Evolutionary conservation across 37 sponge, comb jelly and placozoan species (phyloP), one percentile per base, ranked within the genome.

Genomic region (Halisarca cf. caerulea): DNA sequence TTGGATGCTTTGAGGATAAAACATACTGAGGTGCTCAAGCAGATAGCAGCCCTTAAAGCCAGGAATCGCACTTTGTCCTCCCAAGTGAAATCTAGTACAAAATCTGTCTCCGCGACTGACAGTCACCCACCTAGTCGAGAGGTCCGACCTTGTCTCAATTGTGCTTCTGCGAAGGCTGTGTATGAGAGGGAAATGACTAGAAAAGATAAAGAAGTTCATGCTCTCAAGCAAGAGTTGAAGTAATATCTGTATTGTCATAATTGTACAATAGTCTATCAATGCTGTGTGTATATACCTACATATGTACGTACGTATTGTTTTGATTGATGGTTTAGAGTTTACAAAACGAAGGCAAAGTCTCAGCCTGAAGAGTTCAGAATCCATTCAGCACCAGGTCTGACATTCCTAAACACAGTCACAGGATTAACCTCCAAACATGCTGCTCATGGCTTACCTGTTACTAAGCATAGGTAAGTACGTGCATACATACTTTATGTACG

Each of bases 11-110:
- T 90, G 54, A 77, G 72, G 42, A 33, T 42, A 25, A 37, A 80
- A 40, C 77, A 88, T 37, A 27, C 45, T 0, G 86, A 90, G 20
- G 32, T 82, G 2, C 54, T 82, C 62, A 86, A 88, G 44, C 88
- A 90, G 69, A 53, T 33, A 35, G 71, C 23, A 33, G 94, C 94
- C 74, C 80, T 88, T 21, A 86, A 86, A 51, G 91, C 94, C 18
- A 85, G 94, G 27, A 91, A 90, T 77, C 91, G 88, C 28, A 90
- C 83, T 1, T 86, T 94, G 1, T 84, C 94, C 11, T 20, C 60
- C 53, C 83, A 88, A 39, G 41, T 85, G 70, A 90, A 94, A 64
- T 34, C 42, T 23, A 37, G 6, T 62, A 17, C 45, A 23, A 8
- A 37, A 6, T 21, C 38, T 17, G 20, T 17, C 36, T 44, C 41